phyloP scores from a whole-genome alignment of 2,797 vertebrate genomes.

The Sebastes alutus region DNA sequence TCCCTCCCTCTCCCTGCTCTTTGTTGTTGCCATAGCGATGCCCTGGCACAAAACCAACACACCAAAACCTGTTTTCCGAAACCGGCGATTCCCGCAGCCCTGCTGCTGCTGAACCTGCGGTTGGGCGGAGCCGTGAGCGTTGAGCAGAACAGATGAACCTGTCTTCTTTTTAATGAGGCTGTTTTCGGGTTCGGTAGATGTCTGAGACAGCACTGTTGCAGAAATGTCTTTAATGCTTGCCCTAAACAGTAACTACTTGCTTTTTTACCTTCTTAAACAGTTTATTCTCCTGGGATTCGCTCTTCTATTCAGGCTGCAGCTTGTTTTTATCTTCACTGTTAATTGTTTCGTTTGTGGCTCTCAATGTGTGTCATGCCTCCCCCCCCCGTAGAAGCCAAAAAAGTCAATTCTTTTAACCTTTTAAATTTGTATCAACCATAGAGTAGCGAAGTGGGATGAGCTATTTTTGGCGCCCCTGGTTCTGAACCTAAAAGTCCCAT shows the following conservation, averaged over 20 bases:
- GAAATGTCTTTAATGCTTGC: too few species aligned
- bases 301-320: neutral
- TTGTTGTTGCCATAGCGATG: conserved; percentile 21
- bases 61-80: conserved; percentile 41
- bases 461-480: neutral
- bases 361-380: neutral
- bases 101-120: neutral
- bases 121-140: neutral
- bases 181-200: neutral
- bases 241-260: neutral
- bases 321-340: neutral
- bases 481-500: neutral
- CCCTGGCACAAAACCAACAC: neutral
- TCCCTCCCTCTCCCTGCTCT: neutral
- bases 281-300: neutral
- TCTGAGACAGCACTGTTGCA: neutral
- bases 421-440: neutral
- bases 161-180: neutral
- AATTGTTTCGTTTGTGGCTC: neutral
- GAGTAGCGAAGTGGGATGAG: neutral
- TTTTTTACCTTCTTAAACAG: neutral
- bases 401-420: neutral
- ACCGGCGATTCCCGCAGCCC: neutral
- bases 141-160: neutral
- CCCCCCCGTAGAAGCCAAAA: too few species aligned